These are phyloP conservation scores for Platysternon megacephalum DNA, from an alignment of 2,113 vertebrate genomes.

Conservation along the genomic window DNA sequence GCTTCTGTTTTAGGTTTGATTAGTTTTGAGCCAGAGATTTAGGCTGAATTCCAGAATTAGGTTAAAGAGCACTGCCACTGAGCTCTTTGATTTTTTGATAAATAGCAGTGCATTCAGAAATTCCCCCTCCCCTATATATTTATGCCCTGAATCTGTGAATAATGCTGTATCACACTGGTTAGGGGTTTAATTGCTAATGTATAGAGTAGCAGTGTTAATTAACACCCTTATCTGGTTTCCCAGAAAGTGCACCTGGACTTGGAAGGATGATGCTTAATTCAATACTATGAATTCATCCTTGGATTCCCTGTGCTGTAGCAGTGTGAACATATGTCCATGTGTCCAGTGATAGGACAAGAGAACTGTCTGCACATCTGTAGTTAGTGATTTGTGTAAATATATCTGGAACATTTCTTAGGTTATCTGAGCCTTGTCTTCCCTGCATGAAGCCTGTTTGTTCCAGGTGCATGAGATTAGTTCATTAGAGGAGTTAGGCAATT, in stretches of 20 bases:
- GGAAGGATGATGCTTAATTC: conserved; percentile 52
- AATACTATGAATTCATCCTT: conserved; percentile 58
- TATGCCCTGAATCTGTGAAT: conserved; percentile 8
- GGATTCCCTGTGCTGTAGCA: conserved; percentile 55
- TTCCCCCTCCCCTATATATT: conserved; percentile 41
- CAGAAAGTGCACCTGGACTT: conserved; percentile 56
- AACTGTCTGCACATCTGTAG: conserved; percentile 67
- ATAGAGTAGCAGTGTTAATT: conserved; percentile 37
- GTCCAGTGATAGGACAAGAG: conserved; percentile 52
- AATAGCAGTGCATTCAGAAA: background rate
- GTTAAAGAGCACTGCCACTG: background rate
- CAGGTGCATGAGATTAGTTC: conserved; percentile 74
- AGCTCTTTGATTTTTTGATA: background rate
- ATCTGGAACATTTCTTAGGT: conserved; percentile 54
- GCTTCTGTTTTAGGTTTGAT: background rate
- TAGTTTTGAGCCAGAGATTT: conserved; percentile 8
- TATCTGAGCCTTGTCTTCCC: conserved; percentile 48
- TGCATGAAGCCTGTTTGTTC: conserved; percentile 53
- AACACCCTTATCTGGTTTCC: conserved; percentile 38
- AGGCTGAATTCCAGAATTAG: background rate
- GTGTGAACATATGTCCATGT: conserved; percentile 56
- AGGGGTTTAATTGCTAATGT: conserved; percentile 20
- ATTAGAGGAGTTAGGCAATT: conserved; percentile 68
- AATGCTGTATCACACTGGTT: background rate
- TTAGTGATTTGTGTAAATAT: conserved; percentile 57